Conservation (phyloP, 2,797 vertebrate species). For the Phataginus tetradactyla region DNA sequence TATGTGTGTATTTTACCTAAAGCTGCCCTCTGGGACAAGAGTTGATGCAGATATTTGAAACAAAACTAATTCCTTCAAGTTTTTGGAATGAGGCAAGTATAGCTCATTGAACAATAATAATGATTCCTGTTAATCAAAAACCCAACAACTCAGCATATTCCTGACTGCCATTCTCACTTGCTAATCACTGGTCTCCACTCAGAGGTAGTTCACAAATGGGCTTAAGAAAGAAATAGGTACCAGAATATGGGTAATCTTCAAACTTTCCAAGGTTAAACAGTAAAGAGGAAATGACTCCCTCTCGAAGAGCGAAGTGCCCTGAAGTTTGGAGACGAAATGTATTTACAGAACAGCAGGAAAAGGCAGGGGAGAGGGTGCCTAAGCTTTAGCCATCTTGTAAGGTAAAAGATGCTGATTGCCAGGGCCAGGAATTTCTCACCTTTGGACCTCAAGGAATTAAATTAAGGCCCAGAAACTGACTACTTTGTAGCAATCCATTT, state of each 20-base stretch:
- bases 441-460: slow-evolving; percentile 30
- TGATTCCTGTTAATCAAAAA: not conserved
- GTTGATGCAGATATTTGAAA: not conserved
- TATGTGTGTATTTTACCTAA: not conserved
- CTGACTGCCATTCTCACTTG: not conserved
- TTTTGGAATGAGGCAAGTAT: not conserved
- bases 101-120: not conserved
- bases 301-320: not conserved
- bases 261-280: not conserved
- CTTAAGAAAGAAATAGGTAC: not conserved
- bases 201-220: not conserved
- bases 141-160: not conserved
- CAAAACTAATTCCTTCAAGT: not conserved
- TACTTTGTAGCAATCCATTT: slow-evolving; percentile 7
- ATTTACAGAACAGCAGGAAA: not conserved
- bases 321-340: not conserved
- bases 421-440: not conserved
- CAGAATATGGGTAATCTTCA: not conserved
- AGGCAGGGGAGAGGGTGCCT: not conserved
- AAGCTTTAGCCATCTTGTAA: not conserved
- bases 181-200: not conserved
- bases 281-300: not conserved
- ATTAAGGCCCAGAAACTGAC: not conserved
- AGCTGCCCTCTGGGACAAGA: not conserved
- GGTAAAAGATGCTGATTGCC: not conserved